Base-by-base conservation (phyloP, 2,113 vertebrate species). In the Seriola quinqueradiata region DNA sequence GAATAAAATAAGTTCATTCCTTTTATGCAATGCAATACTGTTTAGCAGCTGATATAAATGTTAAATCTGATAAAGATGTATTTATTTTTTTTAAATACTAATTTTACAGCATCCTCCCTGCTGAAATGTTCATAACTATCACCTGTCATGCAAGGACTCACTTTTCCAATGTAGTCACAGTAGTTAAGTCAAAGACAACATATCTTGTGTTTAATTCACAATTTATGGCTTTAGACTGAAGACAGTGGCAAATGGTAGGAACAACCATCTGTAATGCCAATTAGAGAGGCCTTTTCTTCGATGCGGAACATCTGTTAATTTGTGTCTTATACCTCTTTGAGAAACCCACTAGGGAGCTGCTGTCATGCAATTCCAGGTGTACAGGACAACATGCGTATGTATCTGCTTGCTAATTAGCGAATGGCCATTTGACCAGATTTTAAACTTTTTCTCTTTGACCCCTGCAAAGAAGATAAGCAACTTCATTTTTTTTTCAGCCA, bases 251-350 rank as follows among this genome's bases (percentile, higher is more conserved):
- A 89, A 85, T 52, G 63, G 25, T 66, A 34, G 55, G 28, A 86
- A 46, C 84, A 50, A 55, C 87, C 90, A 91, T 90, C 88, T 93
- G 87, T 87, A 90, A 79, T 83, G 83, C 81, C 83, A 85, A 90
- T 89, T 91, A 90, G 77, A 81, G n/a, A 71, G 57, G 70, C 73
- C 71, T 79, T 90, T 87, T 77, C 50, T 59, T 55, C 70, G 70
- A 77, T 74, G 67, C 12, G 23, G 54, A 90, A 90, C 92, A 93
- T 90, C 89, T 93, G 93, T 88, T 94, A 76, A 86, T 90, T 83
- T 87, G 89, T 91, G 90, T 92, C 80, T 83, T 79, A 85, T 83
- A 82, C 55, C 44, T 83, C 73, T 86, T 74, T 88, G 82, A 71
- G 63, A 87, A 83, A 58, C 77, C 79, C 92, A 72, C 90, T 23